phyloP scores from a whole-genome alignment of 2,888 invertebrate genomes.

The Mactromeris polynyma region DNA sequence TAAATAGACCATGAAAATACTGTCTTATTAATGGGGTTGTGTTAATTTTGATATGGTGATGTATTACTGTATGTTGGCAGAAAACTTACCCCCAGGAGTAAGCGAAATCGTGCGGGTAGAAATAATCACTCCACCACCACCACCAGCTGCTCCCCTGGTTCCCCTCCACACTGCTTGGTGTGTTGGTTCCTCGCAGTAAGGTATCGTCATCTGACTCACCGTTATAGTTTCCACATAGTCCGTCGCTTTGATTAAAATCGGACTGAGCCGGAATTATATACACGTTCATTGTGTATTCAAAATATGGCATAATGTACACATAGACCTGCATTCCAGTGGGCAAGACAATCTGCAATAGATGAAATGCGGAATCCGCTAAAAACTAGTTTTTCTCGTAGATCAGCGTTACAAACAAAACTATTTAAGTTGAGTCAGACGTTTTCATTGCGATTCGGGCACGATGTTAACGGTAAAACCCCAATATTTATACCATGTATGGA shows the following conservation, averaged over 20 bases:
- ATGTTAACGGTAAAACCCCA: too few relatives aligned
- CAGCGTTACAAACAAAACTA: too few relatives aligned
- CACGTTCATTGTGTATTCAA: constrained; percentile 33
- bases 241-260: constrained; percentile 25
- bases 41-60: too few relatives aligned
- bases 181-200: neutral
- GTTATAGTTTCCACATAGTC: constrained; percentile 42
- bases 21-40: too few relatives aligned
- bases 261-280: constrained; percentile 26
- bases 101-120: constrained; percentile 32
- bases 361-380: too few relatives aligned
- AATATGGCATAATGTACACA: constrained; percentile 29
- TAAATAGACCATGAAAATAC: too few relatives aligned
- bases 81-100: constrained; percentile 43
- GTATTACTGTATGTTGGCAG: neutral
- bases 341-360: constrained; percentile 30
- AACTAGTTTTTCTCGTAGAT: too few relatives aligned
- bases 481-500: too few relatives aligned
- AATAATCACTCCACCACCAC: constrained; percentile 16
- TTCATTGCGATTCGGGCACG: too few relatives aligned
- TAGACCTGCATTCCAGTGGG: constrained; percentile 32
- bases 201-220: constrained; percentile 28
- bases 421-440: too few relatives aligned
- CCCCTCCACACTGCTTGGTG: neutral
- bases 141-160: neutral